Evolutionary conservation across 2,888 invertebrate species (phyloP), one percentile per base, ranked within the genome.

Genomic region (Pachliopta kotzebuea): DNA sequence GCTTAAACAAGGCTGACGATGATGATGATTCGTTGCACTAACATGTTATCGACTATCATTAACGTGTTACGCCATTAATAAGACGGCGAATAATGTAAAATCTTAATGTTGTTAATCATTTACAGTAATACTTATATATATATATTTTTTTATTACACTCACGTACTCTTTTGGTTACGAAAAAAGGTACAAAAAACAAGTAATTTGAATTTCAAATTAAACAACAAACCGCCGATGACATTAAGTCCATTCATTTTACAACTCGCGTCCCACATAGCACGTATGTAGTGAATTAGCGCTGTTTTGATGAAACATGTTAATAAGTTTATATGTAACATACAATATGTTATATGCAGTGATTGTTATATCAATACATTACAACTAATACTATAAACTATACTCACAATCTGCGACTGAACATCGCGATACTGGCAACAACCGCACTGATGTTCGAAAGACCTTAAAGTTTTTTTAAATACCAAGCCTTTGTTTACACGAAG

Each of bases 161-260:
- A 60, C 60, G 60, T 60, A 20, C 60, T n/a, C 24, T 31, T 42
- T 21, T 11, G 50, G 24, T 53, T 53, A 42, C 60, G 18, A 26
- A 54, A 53, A 60, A 54, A 60, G 42, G 23, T 23, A 60, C 54
- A 53, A 60, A 31, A 37, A 60, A 24, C 53, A 54, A 42, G 60
- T 54, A 42, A 60, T 60, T 60, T 60, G 42, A 60, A 60, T 60
- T 54, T 60, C 29, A 60, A 60, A 60, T 60, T 8, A 54, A 60
- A 37, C 23, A 42, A 54, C 37, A 52, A 29, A 11, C 37, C 24
- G 37, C 52, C 53, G 55, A 61, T 61, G 61, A 21, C 55, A 55
- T 29, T 31, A n/a, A 45, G 31, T 55, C 45, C 26, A 60, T 60
- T 45, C 37, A 45, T 55, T 53, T 29, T 61, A 55, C 45, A 55